These are phyloP conservation scores for Pterocles gutturalis DNA, from an alignment of 2,113 vertebrate genomes.

Conservation along the genomic window DNA sequence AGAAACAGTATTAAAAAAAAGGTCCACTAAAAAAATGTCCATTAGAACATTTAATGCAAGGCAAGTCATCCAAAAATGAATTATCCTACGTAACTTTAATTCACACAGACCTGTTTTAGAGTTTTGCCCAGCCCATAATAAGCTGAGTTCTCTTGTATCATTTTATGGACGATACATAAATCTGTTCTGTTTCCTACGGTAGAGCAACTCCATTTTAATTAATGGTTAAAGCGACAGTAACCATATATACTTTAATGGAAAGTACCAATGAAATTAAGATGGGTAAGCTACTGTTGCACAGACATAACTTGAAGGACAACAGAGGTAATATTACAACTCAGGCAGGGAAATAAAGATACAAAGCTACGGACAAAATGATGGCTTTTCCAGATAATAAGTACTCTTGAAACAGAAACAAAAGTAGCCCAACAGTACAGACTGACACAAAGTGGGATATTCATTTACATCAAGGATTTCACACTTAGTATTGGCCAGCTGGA, in stretches of 20 bases:
- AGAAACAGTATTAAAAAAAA: not conserved
- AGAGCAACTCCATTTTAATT: not conserved
- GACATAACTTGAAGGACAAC: not conserved
- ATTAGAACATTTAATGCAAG: not conserved
- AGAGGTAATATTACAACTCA: not conserved
- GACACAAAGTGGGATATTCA: too few relatives aligned
- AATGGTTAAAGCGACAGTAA: not conserved
- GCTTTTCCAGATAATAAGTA: not conserved
- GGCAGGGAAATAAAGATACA: not conserved
- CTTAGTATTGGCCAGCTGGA: too few relatives aligned
- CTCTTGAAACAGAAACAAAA: not conserved
- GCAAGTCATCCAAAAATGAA: not conserved
- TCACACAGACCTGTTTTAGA: not conserved
- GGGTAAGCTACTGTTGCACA: not conserved
- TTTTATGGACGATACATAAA: fast-evolving
- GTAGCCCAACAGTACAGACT: too few relatives aligned
- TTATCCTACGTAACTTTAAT: not conserved
- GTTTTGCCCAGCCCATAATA: not conserved
- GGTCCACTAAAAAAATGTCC: not conserved
- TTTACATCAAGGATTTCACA: too few relatives aligned
- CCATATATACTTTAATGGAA: not conserved
- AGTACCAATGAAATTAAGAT: not conserved
- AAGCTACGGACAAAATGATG: not conserved
- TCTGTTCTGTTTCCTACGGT: not conserved
- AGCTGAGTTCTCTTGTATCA: not conserved